phyloP scores from a whole-genome alignment of 2,888 invertebrate species.

The Caenorhabditis parvicauda region DNA sequence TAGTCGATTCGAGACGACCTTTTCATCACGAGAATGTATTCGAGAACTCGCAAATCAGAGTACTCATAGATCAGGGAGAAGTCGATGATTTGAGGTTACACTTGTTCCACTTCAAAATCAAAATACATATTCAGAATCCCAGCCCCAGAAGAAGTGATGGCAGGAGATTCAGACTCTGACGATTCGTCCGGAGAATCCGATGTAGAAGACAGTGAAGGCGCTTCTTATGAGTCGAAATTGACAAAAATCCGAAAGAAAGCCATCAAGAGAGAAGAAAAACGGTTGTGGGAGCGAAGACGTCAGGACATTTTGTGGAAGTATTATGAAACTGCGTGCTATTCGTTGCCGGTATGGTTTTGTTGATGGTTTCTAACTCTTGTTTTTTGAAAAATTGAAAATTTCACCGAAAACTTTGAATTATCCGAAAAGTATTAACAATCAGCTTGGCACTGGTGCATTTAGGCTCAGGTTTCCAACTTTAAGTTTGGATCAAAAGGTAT shows the following conservation, averaged over 20 bases:
- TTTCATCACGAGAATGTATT: slow-evolving; percentile 55
- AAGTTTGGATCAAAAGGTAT: too few relatives aligned
- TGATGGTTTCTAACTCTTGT: too few relatives aligned
- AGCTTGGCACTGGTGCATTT: too few relatives aligned
- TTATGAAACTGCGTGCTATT: slow-evolving; percentile 46
- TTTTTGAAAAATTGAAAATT: too few relatives aligned
- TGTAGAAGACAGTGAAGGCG: slow-evolving; percentile 21
- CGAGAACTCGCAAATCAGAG: slow-evolving; percentile 28
- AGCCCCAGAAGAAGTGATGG: slow-evolving; percentile 14
- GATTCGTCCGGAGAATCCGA: slow-evolving; percentile 20
- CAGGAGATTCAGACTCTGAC: slow-evolving; percentile 28
- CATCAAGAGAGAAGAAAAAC: slow-evolving; percentile 28
- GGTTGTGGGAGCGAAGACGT: slow-evolving; percentile 42
- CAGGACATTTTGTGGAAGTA: slow-evolving; percentile 52
- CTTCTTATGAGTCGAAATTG: slow-evolving; percentile 21
- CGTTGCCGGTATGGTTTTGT: slow-evolving; percentile 32
- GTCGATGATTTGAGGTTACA: slow-evolving; percentile 16
- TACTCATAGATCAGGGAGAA: slow-evolving; percentile 28
- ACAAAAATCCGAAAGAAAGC: slow-evolving; percentile 25
- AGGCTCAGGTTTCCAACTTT: too few relatives aligned
- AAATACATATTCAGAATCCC: slow-evolving; percentile 26
- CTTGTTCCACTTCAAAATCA: too few relatives aligned
- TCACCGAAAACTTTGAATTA: too few relatives aligned
- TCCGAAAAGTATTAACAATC: too few relatives aligned
- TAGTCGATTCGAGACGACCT: slow-evolving; percentile 55